These are phyloP conservation scores for Trachurus trachurus DNA, from an alignment of 2,797 vertebrate species.

Conservation along the genomic window DNA sequence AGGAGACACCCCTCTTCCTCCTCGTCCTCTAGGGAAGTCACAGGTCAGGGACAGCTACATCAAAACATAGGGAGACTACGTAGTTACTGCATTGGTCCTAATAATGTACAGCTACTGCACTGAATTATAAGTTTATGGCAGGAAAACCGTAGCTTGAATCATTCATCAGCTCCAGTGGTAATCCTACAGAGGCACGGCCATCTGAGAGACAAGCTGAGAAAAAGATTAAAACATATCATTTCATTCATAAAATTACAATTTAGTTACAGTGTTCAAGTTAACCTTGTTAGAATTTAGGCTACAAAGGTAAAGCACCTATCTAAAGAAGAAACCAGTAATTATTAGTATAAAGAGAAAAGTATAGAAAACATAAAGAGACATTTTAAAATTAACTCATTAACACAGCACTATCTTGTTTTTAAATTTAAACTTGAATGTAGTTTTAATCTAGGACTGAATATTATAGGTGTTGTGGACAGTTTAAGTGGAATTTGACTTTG, in stretches of 20 bases:
- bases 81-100: neutral
- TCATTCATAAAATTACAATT: neutral
- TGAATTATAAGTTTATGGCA: slow-evolving; percentile 1
- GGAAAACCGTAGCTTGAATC: neutral
- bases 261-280: neutral
- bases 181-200: neutral
- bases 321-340: neutral
- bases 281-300: neutral
- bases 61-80: neutral
- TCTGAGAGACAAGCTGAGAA: neutral
- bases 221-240: neutral
- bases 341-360: neutral
- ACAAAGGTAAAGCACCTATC: neutral
- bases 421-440: too few species aligned
- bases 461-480: neutral
- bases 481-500: neutral
- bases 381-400: too few species aligned
- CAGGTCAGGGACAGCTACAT: slow-evolving; percentile 6
- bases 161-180: neutral
- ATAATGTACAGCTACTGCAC: slow-evolving; percentile 1
- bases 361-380: too few species aligned
- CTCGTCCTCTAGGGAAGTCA: slow-evolving; percentile 22
- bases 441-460: neutral
- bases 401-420: too few species aligned
- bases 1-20: neutral